Conservation (phyloP, 2,888 invertebrate genomes). For the Watsonalla cultraria region DNA sequence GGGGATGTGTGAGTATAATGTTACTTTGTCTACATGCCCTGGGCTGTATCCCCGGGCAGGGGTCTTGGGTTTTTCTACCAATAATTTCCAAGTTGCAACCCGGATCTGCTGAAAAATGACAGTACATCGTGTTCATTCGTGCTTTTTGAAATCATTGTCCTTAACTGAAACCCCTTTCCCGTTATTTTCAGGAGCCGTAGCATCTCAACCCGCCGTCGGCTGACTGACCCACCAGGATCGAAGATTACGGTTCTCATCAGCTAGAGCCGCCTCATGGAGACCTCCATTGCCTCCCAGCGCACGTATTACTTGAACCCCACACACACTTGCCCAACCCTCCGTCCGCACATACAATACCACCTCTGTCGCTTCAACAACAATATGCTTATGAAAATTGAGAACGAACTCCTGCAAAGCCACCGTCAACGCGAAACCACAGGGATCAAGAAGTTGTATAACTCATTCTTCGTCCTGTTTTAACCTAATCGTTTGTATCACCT, state of each 20-base stretch:
- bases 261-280: conserved; percentile 54
- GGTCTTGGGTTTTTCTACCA: too few relatives aligned
- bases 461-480: conserved; percentile 93
- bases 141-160: too few relatives aligned
- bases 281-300: conserved; percentile 37
- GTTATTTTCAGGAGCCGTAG: conserved; percentile 62
- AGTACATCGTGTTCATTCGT: too few relatives aligned
- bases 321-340: conserved; percentile 41
- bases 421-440: conserved; percentile 91
- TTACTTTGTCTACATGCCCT: too few relatives aligned
- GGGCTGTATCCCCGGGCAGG: too few relatives aligned
- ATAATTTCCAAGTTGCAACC: too few relatives aligned
- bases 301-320: conserved; percentile 52
- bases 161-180: neutral
- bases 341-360: conserved; percentile 55
- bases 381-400: conserved; percentile 85
- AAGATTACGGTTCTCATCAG: conserved; percentile 24
- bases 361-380: conserved; percentile 60
- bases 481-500: conserved; percentile 26
- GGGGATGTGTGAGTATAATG: too few relatives aligned
- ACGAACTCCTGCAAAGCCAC: conserved; percentile 88
- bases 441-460: conserved; percentile 91
- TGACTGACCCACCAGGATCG: conserved; percentile 27
- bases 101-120: too few relatives aligned
- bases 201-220: conserved; percentile 28